phyloP scores from a whole-genome alignment of 2,888 invertebrate species.

The Sinohyriopsis cumingii region DNA sequence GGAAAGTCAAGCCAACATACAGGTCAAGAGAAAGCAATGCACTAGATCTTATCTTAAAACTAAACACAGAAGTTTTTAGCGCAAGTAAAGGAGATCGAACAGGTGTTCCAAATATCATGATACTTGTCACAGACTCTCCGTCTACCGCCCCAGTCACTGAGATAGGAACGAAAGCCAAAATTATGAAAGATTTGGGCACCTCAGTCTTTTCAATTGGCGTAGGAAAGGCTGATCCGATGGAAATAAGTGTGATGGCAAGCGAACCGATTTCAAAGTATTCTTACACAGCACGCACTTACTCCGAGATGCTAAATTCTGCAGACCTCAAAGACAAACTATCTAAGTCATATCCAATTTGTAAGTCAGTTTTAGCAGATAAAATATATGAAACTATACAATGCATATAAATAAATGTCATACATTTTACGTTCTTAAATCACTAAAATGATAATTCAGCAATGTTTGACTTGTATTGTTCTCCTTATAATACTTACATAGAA shows the following conservation, averaged over 20 bases:
- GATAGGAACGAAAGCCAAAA: constrained; percentile 16
- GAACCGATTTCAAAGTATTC: constrained; percentile 35
- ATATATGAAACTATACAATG: too few species aligned
- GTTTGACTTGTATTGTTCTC: too few species aligned
- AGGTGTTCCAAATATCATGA: constrained; percentile 29
- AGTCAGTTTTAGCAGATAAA: constrained; percentile 8
- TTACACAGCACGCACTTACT: constrained; percentile 21
- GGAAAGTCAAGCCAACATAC: constrained; percentile 26
- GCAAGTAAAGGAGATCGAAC: constrained; percentile 32
- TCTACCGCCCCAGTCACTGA: constrained; percentile 17
- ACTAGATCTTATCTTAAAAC: constrained; percentile 23
- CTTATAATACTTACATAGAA: too few species aligned
- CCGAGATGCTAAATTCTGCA: constrained; percentile 29
- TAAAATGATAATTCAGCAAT: too few species aligned
- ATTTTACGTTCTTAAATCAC: too few species aligned
- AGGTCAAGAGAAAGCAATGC: constrained; percentile 24
- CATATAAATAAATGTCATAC: too few species aligned
- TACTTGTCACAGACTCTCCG: constrained; percentile 42
- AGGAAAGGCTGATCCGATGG: constrained; percentile 20
- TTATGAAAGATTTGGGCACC: constrained; percentile 23
- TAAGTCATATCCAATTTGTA: constrained; percentile 23
- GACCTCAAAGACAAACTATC: constrained; percentile 21
- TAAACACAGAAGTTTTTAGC: constrained; percentile 34
- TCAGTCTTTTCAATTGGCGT: constrained; percentile 35
- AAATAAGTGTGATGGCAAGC: constrained; percentile 42